Evolutionary conservation across 2,113 vertebrate species (phyloP), one percentile per base, ranked within the genome.

Genomic region (Engystomops pustulosus): DNA sequence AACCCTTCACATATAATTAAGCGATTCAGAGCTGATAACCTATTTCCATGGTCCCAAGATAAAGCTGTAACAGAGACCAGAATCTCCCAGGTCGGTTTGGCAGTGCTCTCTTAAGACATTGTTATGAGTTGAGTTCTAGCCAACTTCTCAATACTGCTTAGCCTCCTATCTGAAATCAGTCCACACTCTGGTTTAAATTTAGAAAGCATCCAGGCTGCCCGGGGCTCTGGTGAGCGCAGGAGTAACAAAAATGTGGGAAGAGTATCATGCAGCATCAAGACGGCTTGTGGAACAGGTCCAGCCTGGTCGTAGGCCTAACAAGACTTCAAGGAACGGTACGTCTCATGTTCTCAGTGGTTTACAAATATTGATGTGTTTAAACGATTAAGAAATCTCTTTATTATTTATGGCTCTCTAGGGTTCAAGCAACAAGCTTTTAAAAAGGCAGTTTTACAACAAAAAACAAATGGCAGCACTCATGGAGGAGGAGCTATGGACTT

Each of bases 151-250:
- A 25, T 41, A 6, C 78, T 80, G 78, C 78, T 80, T 47, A 60
- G 55, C 58, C 58, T 67, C 58, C 38, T 65, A 44, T 80, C 78
- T 27, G 12, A 25, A 36, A 79, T 79, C 53, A 62, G 58, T 30
- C 23, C 17, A 47, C 9, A 38, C 25, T 45, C 78, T 80, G 78
- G 38, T 80, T 80, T 80, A 80, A 80, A 80, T 80, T 65, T 67
- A 80, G 58, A 80, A 65, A 65, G 25, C 58, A 15, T 67, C 15
- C 25, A 30, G 49, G 38, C 78, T 3, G 17, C 38, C 78, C n/a
- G 0, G 58, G 78, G 58, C 58, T 36, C 36, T 3, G 58, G 14
- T 65, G 41, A 79, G 44, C 2, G 11, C 36, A 38, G 34, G 32
- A 25, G 51, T 45, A 78, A 65, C 25, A 2, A 10, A 36, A 41